phyloP scores from a whole-genome alignment of 30 jellyfish, hydroid and myxozoan species.

The Cassiopea andromeda region DNA sequence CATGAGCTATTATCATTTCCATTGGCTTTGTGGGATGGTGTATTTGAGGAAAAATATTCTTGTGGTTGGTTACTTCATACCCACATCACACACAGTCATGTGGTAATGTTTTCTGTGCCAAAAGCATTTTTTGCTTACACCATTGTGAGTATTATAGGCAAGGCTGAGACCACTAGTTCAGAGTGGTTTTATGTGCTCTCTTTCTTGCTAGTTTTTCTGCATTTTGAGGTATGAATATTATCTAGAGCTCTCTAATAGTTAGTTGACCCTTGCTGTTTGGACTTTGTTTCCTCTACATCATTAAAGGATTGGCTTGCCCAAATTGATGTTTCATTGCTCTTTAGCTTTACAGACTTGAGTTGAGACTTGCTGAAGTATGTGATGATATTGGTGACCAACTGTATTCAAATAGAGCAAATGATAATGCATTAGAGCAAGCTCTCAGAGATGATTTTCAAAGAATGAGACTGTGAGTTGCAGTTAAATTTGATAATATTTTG shows the following conservation, averaged over 20 bases:
- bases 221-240: too few species aligned
- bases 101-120: too few species aligned
- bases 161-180: too few species aligned
- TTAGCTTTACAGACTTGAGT: constrained; percentile 80
- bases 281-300: background rate
- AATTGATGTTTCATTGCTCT: background rate
- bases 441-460: constrained; percentile 66
- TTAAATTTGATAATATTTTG: background rate
- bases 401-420: constrained; percentile 31
- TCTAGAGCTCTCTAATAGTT: background rate
- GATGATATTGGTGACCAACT: constrained; percentile 90
- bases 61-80: background rate
- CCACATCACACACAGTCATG: background rate
- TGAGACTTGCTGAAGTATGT: constrained; percentile 79
- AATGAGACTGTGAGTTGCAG: constrained; percentile 50
- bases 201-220: too few species aligned
- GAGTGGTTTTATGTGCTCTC: too few species aligned
- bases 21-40: background rate
- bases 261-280: background rate
- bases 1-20: background rate
- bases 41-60: background rate
- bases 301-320: background rate
- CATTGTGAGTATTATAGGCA: too few species aligned
- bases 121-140: too few species aligned
- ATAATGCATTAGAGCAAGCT: constrained; percentile 55